Base-by-base conservation (phyloP, 2,888 invertebrate species). In the Euplagia quadripunctaria region DNA sequence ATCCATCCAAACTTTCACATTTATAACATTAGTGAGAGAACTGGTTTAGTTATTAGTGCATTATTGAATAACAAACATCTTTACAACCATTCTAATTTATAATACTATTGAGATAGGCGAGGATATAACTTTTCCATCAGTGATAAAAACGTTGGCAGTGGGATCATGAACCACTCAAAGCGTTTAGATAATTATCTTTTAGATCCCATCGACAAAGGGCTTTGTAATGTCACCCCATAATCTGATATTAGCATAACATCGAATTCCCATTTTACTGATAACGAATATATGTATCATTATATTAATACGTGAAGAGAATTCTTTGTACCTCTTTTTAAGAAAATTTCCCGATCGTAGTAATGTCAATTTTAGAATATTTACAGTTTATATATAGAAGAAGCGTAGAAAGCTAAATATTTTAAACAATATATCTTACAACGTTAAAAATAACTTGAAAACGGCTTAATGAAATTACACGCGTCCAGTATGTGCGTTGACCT, bases 121-220 rank as follows among this genome's bases (percentile, higher is more conserved):
- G 12, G 55, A 31, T 61, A 61, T 12, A 61, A 61, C 12, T 61
- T 61, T 61, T 61, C 64, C 51, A 70, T 49, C 52, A 64, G 16
- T 16, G 64, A 70, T 64, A 64, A 55, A 20, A 64, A 42, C 42
- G 70, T 64, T 52, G n/a, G 42, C 52, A 43, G 52, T 42, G 41
- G 70, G 20, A 63, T 72, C 64, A 72, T 46, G 43, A 51, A 64
- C 49, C 69, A 73, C 73, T 73, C 20, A 43, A 63, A 43, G 41
- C 42, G 41, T 64, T 73, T 65, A 8, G 64, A 55, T 41, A 55
- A 69, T 73, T 52, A 69, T 69, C 49, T 64, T 68, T 64, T 41
- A 43, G 65, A 73, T 46, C 65, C 65, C 65, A 73, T 73, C 65
- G 58, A 58, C 69, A 73, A 66, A 73, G 64, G 9, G n/a, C 1